A percentile compares a stretch with the other conserved stretches of the same genome.
These are phyloP conservation scores for Stichopus horrens DNA, from an alignment of 53 echinoderm and acorn worm genomes.

Conservation along the genomic window DNA sequence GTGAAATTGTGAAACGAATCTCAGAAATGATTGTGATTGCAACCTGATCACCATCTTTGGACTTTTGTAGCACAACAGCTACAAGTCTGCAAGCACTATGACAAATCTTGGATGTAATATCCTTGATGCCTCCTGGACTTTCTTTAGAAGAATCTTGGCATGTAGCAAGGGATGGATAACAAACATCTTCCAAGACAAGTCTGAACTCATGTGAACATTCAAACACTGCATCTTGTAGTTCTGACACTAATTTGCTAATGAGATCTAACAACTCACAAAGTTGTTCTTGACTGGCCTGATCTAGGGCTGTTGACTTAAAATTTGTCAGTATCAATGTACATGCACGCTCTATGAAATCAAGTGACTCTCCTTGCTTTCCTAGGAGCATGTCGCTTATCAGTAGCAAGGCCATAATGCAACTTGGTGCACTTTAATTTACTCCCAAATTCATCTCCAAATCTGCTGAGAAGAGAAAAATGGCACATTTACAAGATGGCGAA, in stretches of 20 bases:
- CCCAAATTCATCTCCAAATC: background rate
- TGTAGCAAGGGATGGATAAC: slow-evolving; percentile 20
- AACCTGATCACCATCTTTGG: background rate
- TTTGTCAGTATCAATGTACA: background rate
- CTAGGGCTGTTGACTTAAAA: background rate
- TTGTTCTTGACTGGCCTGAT: background rate
- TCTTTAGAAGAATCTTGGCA: background rate
- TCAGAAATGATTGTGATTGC: background rate
- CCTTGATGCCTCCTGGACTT: background rate
- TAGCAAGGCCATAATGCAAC: slow-evolving; percentile 18
- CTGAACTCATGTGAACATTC: background rate
- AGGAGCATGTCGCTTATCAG: slow-evolving; percentile 9
- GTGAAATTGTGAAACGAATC: background rate
- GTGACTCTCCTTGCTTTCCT: slow-evolving; percentile 10
- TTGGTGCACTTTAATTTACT: no score
- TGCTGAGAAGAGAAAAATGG: background rate
- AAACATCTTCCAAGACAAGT: background rate
- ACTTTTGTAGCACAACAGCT: slow-evolving; percentile 13
- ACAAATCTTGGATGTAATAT: background rate
- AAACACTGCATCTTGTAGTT: background rate
- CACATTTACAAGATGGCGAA: background rate
- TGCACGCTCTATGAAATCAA: slow-evolving; percentile 25
- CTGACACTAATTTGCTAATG: background rate
- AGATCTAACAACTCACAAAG: slow-evolving; percentile 26
- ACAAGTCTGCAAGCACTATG: slow-evolving; percentile 26